phyloP scores from a whole-genome alignment of 2,113 vertebrate species.

The Steatornis caripensis region DNA sequence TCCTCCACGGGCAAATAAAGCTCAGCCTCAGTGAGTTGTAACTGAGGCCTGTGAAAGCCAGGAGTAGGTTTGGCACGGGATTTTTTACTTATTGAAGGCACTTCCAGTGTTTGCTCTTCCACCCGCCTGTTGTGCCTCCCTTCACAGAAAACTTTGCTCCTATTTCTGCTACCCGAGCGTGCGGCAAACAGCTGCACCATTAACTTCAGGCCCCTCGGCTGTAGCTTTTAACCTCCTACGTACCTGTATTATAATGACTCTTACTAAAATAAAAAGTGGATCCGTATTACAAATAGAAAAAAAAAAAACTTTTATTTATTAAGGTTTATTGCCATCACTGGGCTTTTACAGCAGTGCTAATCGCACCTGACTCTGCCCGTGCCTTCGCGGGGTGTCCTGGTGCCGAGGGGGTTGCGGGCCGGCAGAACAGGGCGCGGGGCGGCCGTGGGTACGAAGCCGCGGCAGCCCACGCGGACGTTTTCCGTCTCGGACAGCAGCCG shows the following conservation, averaged over 20 bases:
- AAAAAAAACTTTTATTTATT: not conserved
- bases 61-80: no score
- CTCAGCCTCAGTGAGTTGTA: not conserved
- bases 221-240: not conserved
- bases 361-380: not conserved
- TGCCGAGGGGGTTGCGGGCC: not conserved
- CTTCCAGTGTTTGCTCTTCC: not conserved
- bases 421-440: not conserved
- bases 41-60: not conserved
- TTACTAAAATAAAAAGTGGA: not conserved
- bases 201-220: not conserved
- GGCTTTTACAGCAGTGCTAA: not conserved
- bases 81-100: not conserved
- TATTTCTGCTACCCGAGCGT: not conserved
- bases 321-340: not conserved
- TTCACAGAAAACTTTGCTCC: not conserved
- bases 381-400: rapidly evolving
- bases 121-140: not conserved
- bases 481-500: rapidly evolving
- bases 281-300: not conserved
- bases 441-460: not conserved
- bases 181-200: rapidly evolving
- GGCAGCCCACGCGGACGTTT: no score
- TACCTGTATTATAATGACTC: not conserved
- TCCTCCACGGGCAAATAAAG: not conserved